Percentiles rank a stretch among this genome's conserved stretches.
These are phyloP conservation scores for Cardiocondyla obscurior DNA, from an alignment of 1,140 invertebrate genomes.

Conservation along the genomic window DNA sequence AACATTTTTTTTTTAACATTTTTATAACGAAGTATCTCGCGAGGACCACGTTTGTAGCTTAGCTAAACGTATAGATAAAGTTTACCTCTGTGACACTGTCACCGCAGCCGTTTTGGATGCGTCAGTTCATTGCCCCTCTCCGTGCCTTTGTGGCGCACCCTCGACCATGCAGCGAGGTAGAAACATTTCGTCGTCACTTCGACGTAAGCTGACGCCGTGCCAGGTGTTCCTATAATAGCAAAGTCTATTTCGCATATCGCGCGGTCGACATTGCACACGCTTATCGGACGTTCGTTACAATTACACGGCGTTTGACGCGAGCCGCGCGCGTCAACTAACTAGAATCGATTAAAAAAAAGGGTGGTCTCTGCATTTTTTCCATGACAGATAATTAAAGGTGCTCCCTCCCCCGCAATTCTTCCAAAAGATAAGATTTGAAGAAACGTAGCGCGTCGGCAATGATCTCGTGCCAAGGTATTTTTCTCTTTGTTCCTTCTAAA, in stretches of 20 bases:
- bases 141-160: slow-evolving; percentile 35
- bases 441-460: background rate
- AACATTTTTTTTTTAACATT: no score
- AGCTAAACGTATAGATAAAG: background rate
- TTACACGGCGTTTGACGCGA: slow-evolving; percentile 10
- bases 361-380: background rate
- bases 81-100: background rate
- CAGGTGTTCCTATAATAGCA: slow-evolving; percentile 70
- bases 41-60: no score
- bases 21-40: no score
- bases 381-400: background rate
- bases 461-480: slow-evolving; percentile 35
- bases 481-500: background rate
- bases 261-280: slow-evolving; percentile 15
- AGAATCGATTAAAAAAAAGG: no score
- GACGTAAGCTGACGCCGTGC: slow-evolving; percentile 68
- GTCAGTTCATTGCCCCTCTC: slow-evolving; percentile 52
- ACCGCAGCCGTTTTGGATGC: slow-evolving; percentile 16
- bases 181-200: slow-evolving; percentile 71
- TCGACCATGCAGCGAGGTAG: slow-evolving; percentile 52
- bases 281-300: slow-evolving; percentile 28
- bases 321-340: background rate
- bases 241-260: slow-evolving; percentile 52
- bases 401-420: background rate
- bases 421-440: background rate